phyloP scores from a whole-genome alignment of 2,888 invertebrate species.

The Mythimna lalbum region DNA sequence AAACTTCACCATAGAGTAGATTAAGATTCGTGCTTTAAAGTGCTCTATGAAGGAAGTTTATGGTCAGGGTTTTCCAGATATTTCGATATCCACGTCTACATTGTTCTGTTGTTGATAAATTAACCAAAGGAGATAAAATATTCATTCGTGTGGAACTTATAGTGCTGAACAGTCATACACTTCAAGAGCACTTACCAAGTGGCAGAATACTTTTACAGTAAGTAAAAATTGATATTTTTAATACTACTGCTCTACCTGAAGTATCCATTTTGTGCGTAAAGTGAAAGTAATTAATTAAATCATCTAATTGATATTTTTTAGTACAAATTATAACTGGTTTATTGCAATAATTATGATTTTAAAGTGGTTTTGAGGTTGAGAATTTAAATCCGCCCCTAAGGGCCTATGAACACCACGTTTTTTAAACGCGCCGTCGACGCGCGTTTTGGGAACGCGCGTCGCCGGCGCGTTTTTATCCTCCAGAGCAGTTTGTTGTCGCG shows the following conservation, averaged over 20 bases:
- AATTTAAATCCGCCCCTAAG: too few species aligned
- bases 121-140: neutral
- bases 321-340: too few species aligned
- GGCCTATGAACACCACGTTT: too few species aligned
- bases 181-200: neutral
- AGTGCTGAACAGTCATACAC: neutral
- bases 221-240: neutral
- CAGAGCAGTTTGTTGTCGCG: too few species aligned
- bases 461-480: too few species aligned
- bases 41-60: neutral
- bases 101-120: neutral
- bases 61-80: slow-evolving; percentile 1
- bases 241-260: neutral
- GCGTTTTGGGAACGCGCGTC: too few species aligned
- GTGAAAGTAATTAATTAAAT: neutral
- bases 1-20: neutral
- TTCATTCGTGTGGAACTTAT: neutral
- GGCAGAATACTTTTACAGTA: neutral
- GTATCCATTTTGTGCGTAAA: too few species aligned
- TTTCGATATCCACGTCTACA: neutral
- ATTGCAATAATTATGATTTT: too few species aligned
- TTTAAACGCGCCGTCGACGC: too few species aligned
- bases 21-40: neutral
- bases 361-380: too few species aligned
- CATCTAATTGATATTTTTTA: neutral